These are phyloP conservation scores for Dreissena polymorpha DNA, from an alignment of 1,140 invertebrate species.

Conservation along the genomic window DNA sequence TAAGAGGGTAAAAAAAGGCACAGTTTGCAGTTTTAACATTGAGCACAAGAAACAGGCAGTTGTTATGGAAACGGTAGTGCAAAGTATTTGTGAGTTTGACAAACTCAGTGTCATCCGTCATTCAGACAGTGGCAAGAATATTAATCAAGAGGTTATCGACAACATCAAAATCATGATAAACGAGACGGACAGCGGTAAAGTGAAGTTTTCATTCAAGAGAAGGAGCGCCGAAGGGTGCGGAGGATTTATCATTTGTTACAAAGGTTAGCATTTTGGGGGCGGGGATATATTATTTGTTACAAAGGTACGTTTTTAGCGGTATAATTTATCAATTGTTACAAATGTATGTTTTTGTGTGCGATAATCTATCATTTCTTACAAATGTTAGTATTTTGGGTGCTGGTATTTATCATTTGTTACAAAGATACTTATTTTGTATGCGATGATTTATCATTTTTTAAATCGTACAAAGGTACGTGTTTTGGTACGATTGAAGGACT, in stretches of 20 bases:
- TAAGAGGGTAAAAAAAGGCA: not conserved
- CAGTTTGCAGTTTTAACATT: not conserved
- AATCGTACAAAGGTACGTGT: too few species aligned
- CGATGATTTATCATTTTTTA: too few species aligned
- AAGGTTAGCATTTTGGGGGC: not conserved
- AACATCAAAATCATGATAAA: not conserved
- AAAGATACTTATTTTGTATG: too few species aligned
- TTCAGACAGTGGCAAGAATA: not conserved
- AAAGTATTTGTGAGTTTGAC: not conserved
- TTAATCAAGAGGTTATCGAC: not conserved
- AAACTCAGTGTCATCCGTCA: not conserved
- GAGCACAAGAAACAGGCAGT: not conserved
- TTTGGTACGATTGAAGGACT: too few species aligned
- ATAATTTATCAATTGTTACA: too few species aligned
- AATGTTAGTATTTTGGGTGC: too few species aligned
- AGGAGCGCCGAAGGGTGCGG: not conserved
- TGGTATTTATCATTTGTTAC: too few species aligned
- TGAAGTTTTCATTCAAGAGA: not conserved
- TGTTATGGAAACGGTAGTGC: not conserved
- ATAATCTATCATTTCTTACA: too few species aligned
- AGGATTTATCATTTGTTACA: constrained; percentile 41
- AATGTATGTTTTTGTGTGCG: too few species aligned
- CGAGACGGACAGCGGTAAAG: not conserved
- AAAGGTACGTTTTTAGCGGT: too few species aligned
- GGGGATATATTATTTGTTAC: not conserved